phyloP scores from a whole-genome alignment of 2,797 vertebrate species.

The Valencia hispanica region DNA sequence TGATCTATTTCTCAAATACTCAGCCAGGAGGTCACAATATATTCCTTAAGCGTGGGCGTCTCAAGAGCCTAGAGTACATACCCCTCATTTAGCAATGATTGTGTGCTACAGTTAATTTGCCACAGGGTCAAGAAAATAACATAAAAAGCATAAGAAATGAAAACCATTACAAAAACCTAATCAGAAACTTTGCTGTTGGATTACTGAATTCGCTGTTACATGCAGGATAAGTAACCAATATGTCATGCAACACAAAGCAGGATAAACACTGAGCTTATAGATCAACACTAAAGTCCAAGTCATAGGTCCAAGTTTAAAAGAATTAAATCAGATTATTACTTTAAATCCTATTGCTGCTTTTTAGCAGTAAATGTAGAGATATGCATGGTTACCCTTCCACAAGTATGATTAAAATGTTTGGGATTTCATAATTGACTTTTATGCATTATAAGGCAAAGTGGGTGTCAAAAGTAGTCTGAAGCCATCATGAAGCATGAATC shows the following conservation, averaged over 20 bases:
- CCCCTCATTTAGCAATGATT: background rate
- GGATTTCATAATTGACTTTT: conserved; percentile 13
- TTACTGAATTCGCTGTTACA: conserved; percentile 12
- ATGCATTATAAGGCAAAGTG: conserved; percentile 2
- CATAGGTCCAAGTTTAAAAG: background rate
- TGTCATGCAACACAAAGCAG: background rate
- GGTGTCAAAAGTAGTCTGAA: conserved; percentile 35
- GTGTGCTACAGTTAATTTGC: background rate
- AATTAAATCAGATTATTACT: conserved; percentile 38
- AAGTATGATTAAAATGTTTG: background rate
- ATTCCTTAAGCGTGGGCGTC: background rate
- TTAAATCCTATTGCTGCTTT: conserved; percentile 25
- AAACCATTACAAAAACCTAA: conserved; percentile 3
- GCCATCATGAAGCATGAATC: conserved; percentile 53
- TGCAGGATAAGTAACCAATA: conserved; percentile 9
- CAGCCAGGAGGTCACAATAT: background rate
- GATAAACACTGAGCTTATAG: conserved; percentile 6
- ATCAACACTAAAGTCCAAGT: background rate
- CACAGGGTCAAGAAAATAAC: background rate
- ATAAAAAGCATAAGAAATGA: background rate
- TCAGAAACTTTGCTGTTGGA: conserved; percentile 33
- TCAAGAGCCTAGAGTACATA: background rate
- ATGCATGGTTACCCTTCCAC: background rate
- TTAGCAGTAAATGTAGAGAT: conserved; percentile 11
- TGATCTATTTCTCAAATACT: background rate